phyloP scores from a whole-genome alignment of 1,140 invertebrate species.

The Harlomillsia oculata region DNA sequence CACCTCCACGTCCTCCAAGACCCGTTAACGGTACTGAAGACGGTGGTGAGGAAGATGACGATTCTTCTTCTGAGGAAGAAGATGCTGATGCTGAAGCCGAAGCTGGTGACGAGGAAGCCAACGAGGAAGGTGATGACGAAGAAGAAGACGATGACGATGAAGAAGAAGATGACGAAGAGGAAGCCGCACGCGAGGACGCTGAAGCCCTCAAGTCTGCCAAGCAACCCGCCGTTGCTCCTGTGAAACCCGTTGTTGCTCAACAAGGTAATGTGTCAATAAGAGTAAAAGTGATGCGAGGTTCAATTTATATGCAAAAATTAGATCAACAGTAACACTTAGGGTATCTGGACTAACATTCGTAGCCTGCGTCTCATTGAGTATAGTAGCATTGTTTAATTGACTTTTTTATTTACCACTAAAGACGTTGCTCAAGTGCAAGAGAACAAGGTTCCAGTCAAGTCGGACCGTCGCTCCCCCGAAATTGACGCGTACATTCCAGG shows the following conservation, averaged over 20 bases:
- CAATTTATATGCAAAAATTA: too few species aligned
- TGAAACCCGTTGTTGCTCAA: too few species aligned
- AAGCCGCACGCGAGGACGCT: not conserved
- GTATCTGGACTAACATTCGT: too few species aligned
- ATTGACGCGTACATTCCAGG: constrained; percentile 8
- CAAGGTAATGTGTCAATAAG: too few species aligned
- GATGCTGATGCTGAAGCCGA: not conserved
- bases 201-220: not conserved
- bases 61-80: constrained; percentile 1
- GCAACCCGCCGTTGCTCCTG: not conserved
- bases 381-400: too few species aligned
- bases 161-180: not conserved
- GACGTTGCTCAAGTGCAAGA: too few species aligned
- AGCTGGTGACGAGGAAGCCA: not conserved
- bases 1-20: not conserved
- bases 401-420: too few species aligned
- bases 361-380: too few species aligned
- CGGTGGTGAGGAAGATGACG: not conserved
- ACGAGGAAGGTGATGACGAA: constrained; percentile 1
- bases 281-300: too few species aligned
- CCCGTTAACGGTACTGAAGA: not conserved
- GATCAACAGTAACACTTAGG: too few species aligned
- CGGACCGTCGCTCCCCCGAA: too few species aligned
- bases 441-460: too few species aligned
- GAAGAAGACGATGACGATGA: not conserved